These are phyloP conservation scores for Zoanthus sansibaricus DNA, from an alignment of 92 coral and sea anemone genomes.

Conservation along the genomic window DNA sequence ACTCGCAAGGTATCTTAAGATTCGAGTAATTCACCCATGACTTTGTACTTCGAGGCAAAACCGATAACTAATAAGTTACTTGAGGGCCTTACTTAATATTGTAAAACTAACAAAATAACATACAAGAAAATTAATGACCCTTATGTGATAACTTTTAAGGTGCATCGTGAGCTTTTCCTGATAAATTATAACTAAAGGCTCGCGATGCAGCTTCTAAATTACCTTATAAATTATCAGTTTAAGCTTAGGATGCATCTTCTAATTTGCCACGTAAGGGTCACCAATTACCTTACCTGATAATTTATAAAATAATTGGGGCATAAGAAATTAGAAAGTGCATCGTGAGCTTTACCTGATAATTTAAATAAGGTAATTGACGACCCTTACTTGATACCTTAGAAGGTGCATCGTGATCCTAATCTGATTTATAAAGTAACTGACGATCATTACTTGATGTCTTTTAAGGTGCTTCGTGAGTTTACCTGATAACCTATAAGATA, in stretches of 20 bases:
- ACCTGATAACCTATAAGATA: background rate
- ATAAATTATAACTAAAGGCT: background rate
- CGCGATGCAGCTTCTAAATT: background rate
- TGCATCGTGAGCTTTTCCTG: background rate
- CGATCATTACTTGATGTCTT: background rate
- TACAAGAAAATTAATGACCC: no score
- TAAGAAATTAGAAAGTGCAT: background rate
- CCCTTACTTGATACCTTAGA: background rate
- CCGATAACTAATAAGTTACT: background rate
- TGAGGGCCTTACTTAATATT: no score
- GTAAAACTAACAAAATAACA: no score
- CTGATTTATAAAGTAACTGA: background rate
- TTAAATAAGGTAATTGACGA: background rate
- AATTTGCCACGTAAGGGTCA: background rate
- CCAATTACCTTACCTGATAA: background rate
- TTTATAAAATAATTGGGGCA: background rate
- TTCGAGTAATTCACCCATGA: background rate
- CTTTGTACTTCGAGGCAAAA: background rate
- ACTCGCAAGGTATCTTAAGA: conserved; percentile 32
- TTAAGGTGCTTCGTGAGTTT: background rate
- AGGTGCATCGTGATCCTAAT: background rate
- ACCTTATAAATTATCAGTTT: background rate
- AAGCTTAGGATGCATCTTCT: background rate
- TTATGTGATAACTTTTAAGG: background rate
- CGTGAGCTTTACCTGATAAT: background rate